A percentile compares a stretch with the other conserved stretches of the same genome.
These are phyloP conservation scores for Archaeoteleia sp. DNA, from an alignment of 2,888 invertebrate genomes.

Conservation along the genomic window DNA sequence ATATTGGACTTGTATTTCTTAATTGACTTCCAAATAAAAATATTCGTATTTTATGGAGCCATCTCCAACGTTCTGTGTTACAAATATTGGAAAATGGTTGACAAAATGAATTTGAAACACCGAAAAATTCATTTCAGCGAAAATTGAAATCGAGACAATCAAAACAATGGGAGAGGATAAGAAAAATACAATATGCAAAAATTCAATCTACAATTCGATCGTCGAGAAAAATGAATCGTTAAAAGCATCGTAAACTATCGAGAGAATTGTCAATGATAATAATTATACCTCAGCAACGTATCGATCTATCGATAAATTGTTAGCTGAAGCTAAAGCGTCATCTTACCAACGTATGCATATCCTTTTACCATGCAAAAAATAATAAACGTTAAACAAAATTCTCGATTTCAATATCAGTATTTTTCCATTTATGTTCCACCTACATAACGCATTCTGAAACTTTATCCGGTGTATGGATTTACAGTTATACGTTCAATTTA, in stretches of 20 bases:
- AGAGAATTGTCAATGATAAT: too few relatives aligned
- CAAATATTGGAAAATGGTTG: not conserved
- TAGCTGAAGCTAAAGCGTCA: too few relatives aligned
- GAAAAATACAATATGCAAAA: not conserved
- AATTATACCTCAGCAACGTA: too few relatives aligned
- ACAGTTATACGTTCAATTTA: slow-evolving; percentile 8
- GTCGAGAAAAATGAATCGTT: slow-evolving; percentile 2
- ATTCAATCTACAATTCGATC: not conserved
- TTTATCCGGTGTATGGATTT: not conserved
- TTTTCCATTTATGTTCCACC: too few relatives aligned
- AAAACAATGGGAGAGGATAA: not conserved
- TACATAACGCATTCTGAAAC: too few relatives aligned
- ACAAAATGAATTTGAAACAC: not conserved
- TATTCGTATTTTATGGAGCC: not conserved
- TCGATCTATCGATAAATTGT: too few relatives aligned
- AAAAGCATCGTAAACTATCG: too few relatives aligned
- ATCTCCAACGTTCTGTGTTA: not conserved
- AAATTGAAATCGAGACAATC: slow-evolving; percentile 1
- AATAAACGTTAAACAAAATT: too few relatives aligned
- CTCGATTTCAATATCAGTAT: too few relatives aligned
- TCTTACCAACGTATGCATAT: too few relatives aligned
- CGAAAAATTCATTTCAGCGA: not conserved
- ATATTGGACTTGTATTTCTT: too few relatives aligned
- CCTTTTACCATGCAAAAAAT: too few relatives aligned
- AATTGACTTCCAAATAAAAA: slow-evolving; percentile 15